phyloP scores from a whole-genome alignment of 2,888 invertebrate species.

The Helicoverpa assulta region DNA sequence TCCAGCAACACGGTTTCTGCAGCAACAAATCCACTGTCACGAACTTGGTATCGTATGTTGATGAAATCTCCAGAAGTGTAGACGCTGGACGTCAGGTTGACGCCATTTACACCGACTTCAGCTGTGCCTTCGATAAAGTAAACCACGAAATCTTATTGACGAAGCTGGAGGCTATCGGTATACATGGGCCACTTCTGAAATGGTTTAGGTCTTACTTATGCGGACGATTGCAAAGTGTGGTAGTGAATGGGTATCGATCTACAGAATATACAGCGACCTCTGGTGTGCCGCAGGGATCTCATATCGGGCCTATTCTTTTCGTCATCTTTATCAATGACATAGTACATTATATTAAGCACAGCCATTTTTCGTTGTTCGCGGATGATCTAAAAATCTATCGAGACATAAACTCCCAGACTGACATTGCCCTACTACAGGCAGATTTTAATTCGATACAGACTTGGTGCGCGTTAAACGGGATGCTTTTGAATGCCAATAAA shows the following conservation, averaged over 20 bases:
- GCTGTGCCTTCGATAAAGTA: constrained; percentile 3
- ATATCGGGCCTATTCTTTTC: too few species aligned
- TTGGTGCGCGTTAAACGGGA: neutral
- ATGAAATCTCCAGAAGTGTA: neutral
- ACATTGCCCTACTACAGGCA: neutral
- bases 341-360: too few species aligned
- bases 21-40: constrained; percentile 9
- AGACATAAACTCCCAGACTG: neutral
- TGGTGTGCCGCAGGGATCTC: too few species aligned
- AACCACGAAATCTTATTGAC: neutral
- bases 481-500: neutral
- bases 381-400: constrained; percentile 5
- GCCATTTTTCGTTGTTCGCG: neutral
- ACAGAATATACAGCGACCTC: neutral
- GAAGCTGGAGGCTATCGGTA: neutral
- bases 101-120: constrained; percentile 5
- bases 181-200: neutral
- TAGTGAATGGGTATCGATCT: neutral
- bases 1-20: constrained; percentile 8
- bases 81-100: neutral
- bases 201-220: constrained; percentile 2
- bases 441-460: constrained; percentile 1
- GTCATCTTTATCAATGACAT: too few species aligned
- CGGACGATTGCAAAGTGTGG: neutral
- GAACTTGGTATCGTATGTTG: neutral